Evolutionary conservation across 2,888 invertebrate species (phyloP).

Genomic region (Amaurobius ferox): DNA sequence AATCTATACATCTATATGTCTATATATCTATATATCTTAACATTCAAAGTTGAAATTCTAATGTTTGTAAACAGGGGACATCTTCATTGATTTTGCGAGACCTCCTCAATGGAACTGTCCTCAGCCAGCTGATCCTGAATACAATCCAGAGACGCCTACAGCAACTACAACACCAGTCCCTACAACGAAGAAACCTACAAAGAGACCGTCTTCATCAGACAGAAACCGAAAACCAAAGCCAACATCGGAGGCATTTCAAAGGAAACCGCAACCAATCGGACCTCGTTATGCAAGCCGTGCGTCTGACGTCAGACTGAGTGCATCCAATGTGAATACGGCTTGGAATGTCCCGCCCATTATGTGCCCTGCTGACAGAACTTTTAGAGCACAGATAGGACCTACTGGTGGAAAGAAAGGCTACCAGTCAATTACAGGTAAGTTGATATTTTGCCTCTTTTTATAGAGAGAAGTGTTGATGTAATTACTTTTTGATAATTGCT

Average conservation of each 20-base stretch:
- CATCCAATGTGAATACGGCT: constrained; percentile 32
- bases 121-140: constrained; percentile 83
- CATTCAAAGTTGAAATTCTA: no score
- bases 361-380: constrained; percentile 93
- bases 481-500: no score
- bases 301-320: constrained; percentile 31
- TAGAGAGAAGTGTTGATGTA: no score
- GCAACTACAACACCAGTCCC: constrained; percentile 72
- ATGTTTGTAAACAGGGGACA: constrained; percentile 73
- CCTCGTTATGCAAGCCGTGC: constrained; percentile 33
- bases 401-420: constrained; percentile 94
- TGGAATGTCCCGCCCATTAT: constrained; percentile 94
- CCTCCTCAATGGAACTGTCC: constrained; percentile 95
- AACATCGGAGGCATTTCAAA: background rate
- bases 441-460: no score
- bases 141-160: constrained; percentile 12
- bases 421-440: constrained; percentile 82
- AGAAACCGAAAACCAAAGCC: constrained; percentile 18
- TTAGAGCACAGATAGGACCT: constrained; percentile 95
- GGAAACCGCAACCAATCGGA: constrained; percentile 7
- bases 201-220: constrained; percentile 3
- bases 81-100: constrained; percentile 90
- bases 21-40: no score
- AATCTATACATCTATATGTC: no score
- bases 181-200: constrained; percentile 25